These are phyloP conservation scores for Zeus faber DNA, from an alignment of 2,113 vertebrate genomes.

Conservation along the genomic window DNA sequence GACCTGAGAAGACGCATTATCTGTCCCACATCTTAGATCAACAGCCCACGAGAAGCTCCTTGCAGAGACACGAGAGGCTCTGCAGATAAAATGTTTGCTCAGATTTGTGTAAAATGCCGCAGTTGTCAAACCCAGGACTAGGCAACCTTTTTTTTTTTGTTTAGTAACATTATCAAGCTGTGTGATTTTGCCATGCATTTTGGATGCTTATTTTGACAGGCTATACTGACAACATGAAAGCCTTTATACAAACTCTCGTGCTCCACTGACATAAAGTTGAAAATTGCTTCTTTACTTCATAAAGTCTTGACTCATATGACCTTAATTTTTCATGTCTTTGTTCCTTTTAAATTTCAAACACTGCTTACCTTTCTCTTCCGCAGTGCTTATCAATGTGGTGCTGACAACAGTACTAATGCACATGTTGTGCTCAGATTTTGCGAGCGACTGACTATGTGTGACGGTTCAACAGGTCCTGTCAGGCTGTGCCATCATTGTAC, in stretches of 20 bases:
- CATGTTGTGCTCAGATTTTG: no score
- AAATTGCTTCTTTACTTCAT: no score
- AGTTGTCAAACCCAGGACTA: constrained; percentile 58
- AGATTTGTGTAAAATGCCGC: constrained; percentile 67
- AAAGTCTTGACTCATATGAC: no score
- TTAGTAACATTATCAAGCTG: constrained; percentile 42
- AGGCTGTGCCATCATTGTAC: constrained; percentile 95
- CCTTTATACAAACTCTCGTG: constrained; percentile 7
- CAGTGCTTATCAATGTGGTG: no score
- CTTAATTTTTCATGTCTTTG: no score
- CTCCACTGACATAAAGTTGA: background rate
- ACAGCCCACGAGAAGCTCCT: constrained; percentile 55
- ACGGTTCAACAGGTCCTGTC: constrained; percentile 83
- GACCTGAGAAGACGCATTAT: constrained; percentile 43
- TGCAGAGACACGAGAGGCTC: constrained; percentile 43
- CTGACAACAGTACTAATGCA: no score
- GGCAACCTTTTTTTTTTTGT: constrained; percentile 47
- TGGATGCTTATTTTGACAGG: constrained; percentile 24
- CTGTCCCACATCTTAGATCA: constrained; percentile 63
- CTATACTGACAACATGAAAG: constrained; percentile 23
- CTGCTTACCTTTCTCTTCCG: no score
- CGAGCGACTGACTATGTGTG: background rate
- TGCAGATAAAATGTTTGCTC: constrained; percentile 66
- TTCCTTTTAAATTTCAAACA: no score
- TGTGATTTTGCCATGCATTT: constrained; percentile 30